Evolutionary conservation across 2,888 invertebrate genomes (phyloP).

Genomic region (Rhagonycha lutea): DNA sequence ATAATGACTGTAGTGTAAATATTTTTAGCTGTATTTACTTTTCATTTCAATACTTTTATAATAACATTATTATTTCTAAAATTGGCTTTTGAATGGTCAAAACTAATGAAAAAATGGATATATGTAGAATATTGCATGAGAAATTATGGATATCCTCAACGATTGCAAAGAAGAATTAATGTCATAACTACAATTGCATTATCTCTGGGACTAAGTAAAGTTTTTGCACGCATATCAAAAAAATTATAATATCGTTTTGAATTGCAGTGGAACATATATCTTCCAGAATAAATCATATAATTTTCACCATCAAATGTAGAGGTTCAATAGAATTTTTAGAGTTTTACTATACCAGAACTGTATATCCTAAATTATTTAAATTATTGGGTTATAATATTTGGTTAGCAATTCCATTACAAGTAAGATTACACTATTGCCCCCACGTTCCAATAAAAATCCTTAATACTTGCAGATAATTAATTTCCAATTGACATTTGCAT

Average conservation of each 20-base stretch:
- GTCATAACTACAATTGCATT: neutral
- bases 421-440: neutral
- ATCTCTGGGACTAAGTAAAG: constrained; percentile 1
- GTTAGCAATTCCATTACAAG: constrained; percentile 31
- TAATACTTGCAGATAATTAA: constrained; percentile 41
- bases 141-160: constrained; percentile 37
- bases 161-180: constrained; percentile 7
- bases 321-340: neutral
- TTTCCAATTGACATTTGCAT: constrained; percentile 41
- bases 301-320: neutral
- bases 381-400: constrained; percentile 25
- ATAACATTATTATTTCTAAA: constrained; percentile 54
- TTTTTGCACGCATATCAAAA: neutral
- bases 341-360: constrained; percentile 6
- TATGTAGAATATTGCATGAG: constrained; percentile 50
- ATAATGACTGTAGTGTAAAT: too few species aligned
- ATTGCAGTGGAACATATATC: neutral
- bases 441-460: neutral
- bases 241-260: neutral
- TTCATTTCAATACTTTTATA: constrained; percentile 4
- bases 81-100: constrained; percentile 56
- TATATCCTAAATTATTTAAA: constrained; percentile 29
- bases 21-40: constrained; percentile 8
- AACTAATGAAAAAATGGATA: constrained; percentile 51
- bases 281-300: neutral